Evolutionary conservation across 2,113 vertebrate species (phyloP).

Genomic region (Alethe castanea): DNA sequence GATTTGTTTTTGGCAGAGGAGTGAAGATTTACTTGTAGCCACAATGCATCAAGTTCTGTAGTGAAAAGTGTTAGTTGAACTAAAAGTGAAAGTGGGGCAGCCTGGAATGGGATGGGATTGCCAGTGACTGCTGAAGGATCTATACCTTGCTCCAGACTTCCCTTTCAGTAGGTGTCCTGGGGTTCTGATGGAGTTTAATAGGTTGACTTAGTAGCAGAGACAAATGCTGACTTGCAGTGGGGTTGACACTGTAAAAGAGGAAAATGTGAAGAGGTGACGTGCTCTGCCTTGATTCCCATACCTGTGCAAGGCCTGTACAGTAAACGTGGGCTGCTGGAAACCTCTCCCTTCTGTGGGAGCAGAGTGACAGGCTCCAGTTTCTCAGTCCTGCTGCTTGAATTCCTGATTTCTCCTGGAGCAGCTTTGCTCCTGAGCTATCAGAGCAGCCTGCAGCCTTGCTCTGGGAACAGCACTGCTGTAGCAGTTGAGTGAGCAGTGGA

Average conservation of each 20-base stretch:
- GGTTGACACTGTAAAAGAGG: neutral
- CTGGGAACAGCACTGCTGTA: neutral
- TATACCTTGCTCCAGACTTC: accelerated
- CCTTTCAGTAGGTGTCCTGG: neutral
- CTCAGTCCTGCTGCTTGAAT: neutral
- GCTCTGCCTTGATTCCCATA: neutral
- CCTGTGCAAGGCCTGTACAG: neutral
- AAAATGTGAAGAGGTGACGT: neutral
- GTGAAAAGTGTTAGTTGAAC: neutral
- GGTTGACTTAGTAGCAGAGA: neutral
- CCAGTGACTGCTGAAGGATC: neutral
- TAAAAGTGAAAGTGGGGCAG: neutral
- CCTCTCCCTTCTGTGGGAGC: neutral
- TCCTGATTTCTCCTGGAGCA: neutral
- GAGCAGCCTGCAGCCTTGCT: neutral
- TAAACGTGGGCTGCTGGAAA: neutral
- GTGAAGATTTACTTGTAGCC: neutral
- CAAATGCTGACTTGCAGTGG: neutral
- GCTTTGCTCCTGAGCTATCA: neutral
- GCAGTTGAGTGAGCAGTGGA: neutral
- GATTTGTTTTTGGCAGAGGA: neutral
- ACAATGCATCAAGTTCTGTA: neutral
- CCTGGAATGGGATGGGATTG: neutral
- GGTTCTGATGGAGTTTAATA: neutral
- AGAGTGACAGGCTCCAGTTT: neutral